Evolutionary conservation across 2,797 vertebrate genomes (phyloP).

Genomic region (Aeoliscus strigatus): DNA sequence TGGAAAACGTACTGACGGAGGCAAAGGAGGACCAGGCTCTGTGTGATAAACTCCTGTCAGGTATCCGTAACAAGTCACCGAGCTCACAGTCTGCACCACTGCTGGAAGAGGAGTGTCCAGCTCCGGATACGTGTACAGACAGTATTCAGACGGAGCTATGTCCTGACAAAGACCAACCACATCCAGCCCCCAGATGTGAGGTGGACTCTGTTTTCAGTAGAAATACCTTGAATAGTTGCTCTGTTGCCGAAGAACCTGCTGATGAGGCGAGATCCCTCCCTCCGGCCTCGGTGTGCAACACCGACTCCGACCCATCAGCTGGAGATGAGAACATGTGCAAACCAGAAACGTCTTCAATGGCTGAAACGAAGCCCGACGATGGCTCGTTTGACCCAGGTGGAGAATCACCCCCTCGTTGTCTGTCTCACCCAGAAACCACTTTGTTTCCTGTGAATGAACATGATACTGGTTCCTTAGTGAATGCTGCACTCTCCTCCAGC

Average conservation of each 20-base stretch:
- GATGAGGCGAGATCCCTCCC: constrained; percentile 1
- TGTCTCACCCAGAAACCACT: constrained; percentile 25
- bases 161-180: background rate
- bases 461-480: background rate
- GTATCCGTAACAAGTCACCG: constrained; percentile 7
- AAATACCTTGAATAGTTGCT: background rate
- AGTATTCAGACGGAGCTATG: background rate
- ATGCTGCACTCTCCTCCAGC: background rate
- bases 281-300: background rate
- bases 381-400: constrained; percentile 58
- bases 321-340: background rate
- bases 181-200: background rate
- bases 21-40: constrained; percentile 12
- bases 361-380: constrained; percentile 21
- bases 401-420: background rate
- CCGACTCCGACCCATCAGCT: background rate
- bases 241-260: constrained; percentile 1
- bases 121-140: constrained; percentile 9
- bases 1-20: constrained; percentile 26
- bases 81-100: background rate
- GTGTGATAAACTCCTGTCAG: constrained; percentile 28
- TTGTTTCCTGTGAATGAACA: constrained; percentile 2
- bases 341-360: constrained; percentile 16
- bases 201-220: background rate
- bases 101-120: background rate